phyloP scores from a whole-genome alignment of 2,113 vertebrate species.

The Anolis sagrei region DNA sequence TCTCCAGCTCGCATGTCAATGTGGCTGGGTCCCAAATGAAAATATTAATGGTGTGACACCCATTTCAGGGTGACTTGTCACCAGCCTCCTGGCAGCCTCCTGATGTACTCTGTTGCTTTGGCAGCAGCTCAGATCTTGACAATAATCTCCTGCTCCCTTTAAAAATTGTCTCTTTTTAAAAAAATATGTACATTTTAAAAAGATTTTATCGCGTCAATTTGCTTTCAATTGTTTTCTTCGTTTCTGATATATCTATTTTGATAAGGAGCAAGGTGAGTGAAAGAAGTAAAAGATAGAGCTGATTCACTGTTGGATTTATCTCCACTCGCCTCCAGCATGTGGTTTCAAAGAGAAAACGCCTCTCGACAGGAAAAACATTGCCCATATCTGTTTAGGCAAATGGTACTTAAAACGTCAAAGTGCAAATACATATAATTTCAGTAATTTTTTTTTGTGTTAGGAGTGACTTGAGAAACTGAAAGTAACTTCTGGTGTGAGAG shows the following conservation, averaged over 20 bases:
- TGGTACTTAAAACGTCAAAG: not conserved
- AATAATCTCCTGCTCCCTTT: not conserved
- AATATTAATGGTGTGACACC: slow-evolving; percentile 5
- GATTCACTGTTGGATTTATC: too few relatives aligned
- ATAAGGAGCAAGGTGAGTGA: too few relatives aligned
- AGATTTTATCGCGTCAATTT: not conserved
- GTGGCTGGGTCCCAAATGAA: not conserved
- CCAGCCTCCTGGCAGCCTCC: not conserved
- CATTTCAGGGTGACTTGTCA: not conserved
- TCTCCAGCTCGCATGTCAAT: not conserved
- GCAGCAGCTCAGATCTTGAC: not conserved
- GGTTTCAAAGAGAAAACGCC: too few relatives aligned
- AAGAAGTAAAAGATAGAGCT: too few relatives aligned
- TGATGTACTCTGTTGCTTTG: not conserved
- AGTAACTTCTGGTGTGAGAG: too few relatives aligned
- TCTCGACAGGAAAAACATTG: too few relatives aligned
- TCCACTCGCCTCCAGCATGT: too few relatives aligned
- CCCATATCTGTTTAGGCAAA: not conserved
- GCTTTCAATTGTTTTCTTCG: not conserved
- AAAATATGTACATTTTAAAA: not conserved
- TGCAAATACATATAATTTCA: not conserved
- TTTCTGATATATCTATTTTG: slow-evolving; percentile 1
- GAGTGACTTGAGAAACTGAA: too few relatives aligned
- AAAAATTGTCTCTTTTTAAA: not conserved
- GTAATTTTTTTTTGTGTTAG: too few relatives aligned